Evolutionary conservation across 2,797 vertebrate species (phyloP).

Genomic region (Enteromius viviparus): DNA sequence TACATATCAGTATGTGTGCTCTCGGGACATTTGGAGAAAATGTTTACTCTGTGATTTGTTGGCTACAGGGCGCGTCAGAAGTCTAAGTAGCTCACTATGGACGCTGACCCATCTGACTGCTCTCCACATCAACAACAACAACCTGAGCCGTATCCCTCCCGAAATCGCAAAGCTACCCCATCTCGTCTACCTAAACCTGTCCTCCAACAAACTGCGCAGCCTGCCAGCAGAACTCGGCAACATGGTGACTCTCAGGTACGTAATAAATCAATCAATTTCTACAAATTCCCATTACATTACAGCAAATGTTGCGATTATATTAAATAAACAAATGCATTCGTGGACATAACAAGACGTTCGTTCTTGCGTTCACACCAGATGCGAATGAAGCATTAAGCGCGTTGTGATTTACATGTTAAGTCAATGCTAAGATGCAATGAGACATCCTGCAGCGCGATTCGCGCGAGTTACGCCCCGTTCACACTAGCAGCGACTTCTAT

Average conservation of each 20-base stretch:
- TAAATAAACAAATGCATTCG: too few relatives aligned
- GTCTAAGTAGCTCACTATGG: conserved; percentile 93
- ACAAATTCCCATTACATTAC: neutral
- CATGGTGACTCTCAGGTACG: conserved; percentile 99
- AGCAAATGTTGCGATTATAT: too few relatives aligned
- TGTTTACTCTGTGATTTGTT: neutral
- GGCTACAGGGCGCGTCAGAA: conserved; percentile 91
- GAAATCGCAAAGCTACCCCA: conserved; percentile 98
- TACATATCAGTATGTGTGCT: neutral
- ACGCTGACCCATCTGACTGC: conserved; percentile 97
- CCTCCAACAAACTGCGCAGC: conserved; percentile 99
- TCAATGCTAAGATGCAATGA: too few relatives aligned
- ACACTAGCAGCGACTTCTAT: too few relatives aligned
- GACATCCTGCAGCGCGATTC: too few relatives aligned
- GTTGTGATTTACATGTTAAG: too few relatives aligned
- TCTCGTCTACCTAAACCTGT: conserved; percentile 98
- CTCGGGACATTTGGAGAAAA: neutral
- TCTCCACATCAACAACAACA: conserved; percentile 98
- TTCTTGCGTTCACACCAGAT: too few relatives aligned
- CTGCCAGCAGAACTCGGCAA: conserved; percentile 99
- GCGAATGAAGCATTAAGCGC: neutral
- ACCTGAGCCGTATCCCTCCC: conserved; percentile 94
- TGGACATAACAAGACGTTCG: too few relatives aligned
- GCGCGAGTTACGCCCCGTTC: too few relatives aligned
- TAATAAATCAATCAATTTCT: neutral